Evolutionary conservation across 1,140 invertebrate genomes (phyloP).

Genomic region (Sinella curviseta): DNA sequence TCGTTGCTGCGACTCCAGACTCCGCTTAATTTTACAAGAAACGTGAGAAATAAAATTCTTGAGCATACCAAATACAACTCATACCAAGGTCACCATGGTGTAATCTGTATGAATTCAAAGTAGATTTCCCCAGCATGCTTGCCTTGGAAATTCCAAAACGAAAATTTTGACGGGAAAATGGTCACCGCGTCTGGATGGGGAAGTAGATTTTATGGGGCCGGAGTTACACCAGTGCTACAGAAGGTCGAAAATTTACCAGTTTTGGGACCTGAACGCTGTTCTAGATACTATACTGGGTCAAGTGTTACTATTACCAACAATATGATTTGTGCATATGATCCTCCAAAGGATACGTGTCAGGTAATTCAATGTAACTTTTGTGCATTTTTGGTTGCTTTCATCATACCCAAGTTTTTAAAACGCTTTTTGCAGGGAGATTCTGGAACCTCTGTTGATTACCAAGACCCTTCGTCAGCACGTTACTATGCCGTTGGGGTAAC

Average conservation of each 20-base stretch:
- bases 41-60: constrained; percentile 27
- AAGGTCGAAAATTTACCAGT: constrained; percentile 35
- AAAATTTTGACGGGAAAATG: constrained; percentile 34
- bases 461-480: not conserved
- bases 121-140: constrained; percentile 44
- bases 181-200: constrained; percentile 43
- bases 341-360: constrained; percentile 32
- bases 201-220: constrained; percentile 38
- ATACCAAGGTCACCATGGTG: not conserved
- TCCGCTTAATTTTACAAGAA: constrained; percentile 34
- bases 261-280: not conserved
- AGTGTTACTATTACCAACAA: not conserved
- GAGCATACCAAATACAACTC: not conserved
- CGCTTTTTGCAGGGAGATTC: constrained; percentile 44
- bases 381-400: not conserved
- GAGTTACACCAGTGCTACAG: not conserved
- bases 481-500: constrained; percentile 42
- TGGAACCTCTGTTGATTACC: constrained; percentile 43
- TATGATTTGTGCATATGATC: constrained; percentile 20
- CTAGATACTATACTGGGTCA: constrained; percentile 29
- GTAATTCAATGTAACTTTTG: not conserved
- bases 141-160: constrained; percentile 32
- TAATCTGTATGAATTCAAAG: not conserved
- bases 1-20: constrained; percentile 36
- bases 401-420: not conserved